phyloP scores from a whole-genome alignment of 2,113 vertebrate genomes.

The Mobula hypostoma region DNA sequence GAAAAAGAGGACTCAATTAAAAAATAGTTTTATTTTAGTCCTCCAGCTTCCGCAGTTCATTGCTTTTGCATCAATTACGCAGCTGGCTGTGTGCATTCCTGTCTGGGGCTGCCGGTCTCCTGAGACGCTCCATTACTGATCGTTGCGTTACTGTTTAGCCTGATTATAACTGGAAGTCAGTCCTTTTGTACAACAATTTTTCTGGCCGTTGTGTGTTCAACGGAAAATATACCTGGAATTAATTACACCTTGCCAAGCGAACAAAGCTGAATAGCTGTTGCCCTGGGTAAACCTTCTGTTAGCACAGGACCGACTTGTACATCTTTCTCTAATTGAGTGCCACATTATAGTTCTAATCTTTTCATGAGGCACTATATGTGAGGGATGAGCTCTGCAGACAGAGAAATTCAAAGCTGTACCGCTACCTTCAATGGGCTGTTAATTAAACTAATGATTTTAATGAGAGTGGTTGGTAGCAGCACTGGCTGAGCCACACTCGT shows the following conservation, averaged over 20 bases:
- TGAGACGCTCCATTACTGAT: constrained; percentile 61
- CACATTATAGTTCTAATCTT: constrained; percentile 65
- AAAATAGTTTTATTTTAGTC: no score
- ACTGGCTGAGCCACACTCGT: constrained; percentile 57
- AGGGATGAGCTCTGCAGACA: constrained; percentile 55
- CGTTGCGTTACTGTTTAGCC: constrained; percentile 62
- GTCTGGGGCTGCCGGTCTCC: constrained; percentile 64
- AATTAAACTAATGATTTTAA: constrained; percentile 79
- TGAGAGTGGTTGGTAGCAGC: constrained; percentile 61
- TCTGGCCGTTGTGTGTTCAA: constrained; percentile 51
- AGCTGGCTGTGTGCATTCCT: constrained; percentile 71
- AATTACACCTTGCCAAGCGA: constrained; percentile 54
- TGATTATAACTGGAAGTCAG: constrained; percentile 46
- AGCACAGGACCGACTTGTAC: constrained; percentile 57
- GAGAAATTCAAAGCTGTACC: constrained; percentile 45
- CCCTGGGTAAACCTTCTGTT: constrained; percentile 54
- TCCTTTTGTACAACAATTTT: constrained; percentile 58
- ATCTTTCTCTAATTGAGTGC: constrained; percentile 68
- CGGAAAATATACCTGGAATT: constrained; percentile 59
- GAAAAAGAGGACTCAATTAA: constrained; percentile 51
- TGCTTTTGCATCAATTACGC: constrained; percentile 49
- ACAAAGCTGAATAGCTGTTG: constrained; percentile 59
- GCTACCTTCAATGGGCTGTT: constrained; percentile 73
- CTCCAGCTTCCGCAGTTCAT: no score
- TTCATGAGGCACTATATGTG: constrained; percentile 54